These are phyloP conservation scores for Caradrina kadenii DNA, from an alignment of 2,888 invertebrate genomes.

Conservation along the genomic window DNA sequence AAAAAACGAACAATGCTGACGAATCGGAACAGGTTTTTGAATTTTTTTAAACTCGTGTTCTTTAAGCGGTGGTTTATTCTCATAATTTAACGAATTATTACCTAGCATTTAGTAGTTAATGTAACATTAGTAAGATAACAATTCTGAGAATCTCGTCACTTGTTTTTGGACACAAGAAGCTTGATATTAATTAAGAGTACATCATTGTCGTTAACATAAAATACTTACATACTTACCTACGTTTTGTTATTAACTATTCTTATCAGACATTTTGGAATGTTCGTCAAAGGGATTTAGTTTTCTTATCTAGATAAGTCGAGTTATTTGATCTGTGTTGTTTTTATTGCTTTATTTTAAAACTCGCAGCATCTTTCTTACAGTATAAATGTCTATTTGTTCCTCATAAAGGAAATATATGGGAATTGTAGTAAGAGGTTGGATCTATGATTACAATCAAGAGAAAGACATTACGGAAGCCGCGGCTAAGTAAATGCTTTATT, in stretches of 20 bases:
- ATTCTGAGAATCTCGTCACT: constrained; percentile 84
- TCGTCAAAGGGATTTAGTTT: constrained; percentile 44
- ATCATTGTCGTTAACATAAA: constrained; percentile 75
- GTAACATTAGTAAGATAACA: constrained; percentile 83
- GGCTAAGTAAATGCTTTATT: constrained; percentile 50
- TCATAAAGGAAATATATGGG: constrained; percentile 55
- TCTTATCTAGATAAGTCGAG: constrained; percentile 63
- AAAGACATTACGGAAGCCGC: constrained; percentile 47
- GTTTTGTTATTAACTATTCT: constrained; percentile 49
- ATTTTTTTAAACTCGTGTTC: constrained; percentile 49
- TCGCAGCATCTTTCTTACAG: constrained; percentile 41
- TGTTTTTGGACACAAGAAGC: constrained; percentile 71
- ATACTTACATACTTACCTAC: constrained; percentile 19
- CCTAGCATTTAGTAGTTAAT: constrained; percentile 73
- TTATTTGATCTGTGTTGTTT: constrained; percentile 66
- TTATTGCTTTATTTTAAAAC: constrained; percentile 48
- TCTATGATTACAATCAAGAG: constrained; percentile 59
- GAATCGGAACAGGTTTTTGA: constrained; percentile 53
- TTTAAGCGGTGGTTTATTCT: constrained; percentile 70
- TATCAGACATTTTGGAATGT: constrained; percentile 55
- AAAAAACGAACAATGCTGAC: constrained; percentile 60
- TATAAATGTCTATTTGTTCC: constrained; percentile 50
- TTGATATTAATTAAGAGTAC: constrained; percentile 63
- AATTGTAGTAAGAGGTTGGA: constrained; percentile 21
- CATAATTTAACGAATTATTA: constrained; percentile 80